Conservation (phyloP, 2,113 vertebrate species). For the Elephas maximus region DNA sequence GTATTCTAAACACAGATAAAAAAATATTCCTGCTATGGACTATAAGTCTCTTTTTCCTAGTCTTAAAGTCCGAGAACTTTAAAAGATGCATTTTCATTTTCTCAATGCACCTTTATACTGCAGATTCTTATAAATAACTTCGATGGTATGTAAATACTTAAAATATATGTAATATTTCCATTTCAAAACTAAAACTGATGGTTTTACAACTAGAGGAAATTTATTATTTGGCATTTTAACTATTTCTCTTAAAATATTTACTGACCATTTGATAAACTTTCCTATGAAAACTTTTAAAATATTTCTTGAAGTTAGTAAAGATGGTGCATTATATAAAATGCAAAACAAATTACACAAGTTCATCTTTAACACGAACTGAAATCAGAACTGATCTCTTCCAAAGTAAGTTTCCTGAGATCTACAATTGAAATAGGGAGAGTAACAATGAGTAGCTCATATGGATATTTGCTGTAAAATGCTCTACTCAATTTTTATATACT, state of each 20-base stretch:
- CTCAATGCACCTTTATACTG: not conserved
- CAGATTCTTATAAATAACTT: not conserved
- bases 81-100: not conserved
- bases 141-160: slow-evolving; percentile 11
- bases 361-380: not conserved
- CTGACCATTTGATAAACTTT: slow-evolving; percentile 65
- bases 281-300: slow-evolving; percentile 10
- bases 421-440: not conserved
- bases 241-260: slow-evolving; percentile 85
- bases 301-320: slow-evolving; percentile 62
- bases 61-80: not conserved
- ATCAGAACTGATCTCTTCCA: not conserved
- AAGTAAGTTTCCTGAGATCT: not conserved
- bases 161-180: slow-evolving; percentile 68
- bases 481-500: not conserved
- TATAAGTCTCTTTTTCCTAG: not conserved
- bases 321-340: not conserved
- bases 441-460: not conserved
- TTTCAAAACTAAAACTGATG: slow-evolving; percentile 81
- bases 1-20: not conserved
- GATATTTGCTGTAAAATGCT: not conserved
- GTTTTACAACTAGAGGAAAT: slow-evolving; percentile 83
- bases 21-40: not conserved
- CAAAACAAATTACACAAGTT: not conserved
- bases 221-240: slow-evolving; percentile 83